Base-by-base conservation (phyloP, 2,888 invertebrate species). In the Diploptera punctata region DNA sequence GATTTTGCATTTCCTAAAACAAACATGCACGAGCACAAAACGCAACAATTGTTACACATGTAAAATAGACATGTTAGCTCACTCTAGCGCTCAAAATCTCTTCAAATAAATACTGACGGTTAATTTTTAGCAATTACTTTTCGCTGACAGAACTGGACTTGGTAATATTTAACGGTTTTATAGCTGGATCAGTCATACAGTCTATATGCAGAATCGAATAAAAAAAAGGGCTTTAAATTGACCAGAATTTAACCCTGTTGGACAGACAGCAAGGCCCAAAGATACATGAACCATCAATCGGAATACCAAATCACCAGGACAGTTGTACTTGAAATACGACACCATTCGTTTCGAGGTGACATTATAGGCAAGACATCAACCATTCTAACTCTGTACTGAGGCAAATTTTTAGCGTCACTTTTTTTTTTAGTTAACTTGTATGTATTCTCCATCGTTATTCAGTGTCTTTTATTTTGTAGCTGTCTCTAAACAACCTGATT, bases 111-210 rank as follows among this genome's bases (percentile, higher is more conserved):
- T 44, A 65, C 65, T 65, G 65, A 65, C 65, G 26, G 65, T 65
- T 65, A 65, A 65, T 65, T 65, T 65, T 65, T 65, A 24, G 65
- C 47, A 65, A 65, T 65, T 65, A 65, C 65, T 65, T 65, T 65
- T 21, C 44, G 47, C 26, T 65, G 65, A 47, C 65, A 65, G 47
- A 44, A 29, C 2, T 7, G 26, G 47, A 29, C 16, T 24, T 47
- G 65, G 65, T 47, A 65, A 65, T 65, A 65, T 65, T 65, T 65
- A 65, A 65, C 65, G 47, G 47, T 65, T 47, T 62, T 65, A 43
- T 43, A 24, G 31, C 47, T 31, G 29, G 60, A 60, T 65, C 65
- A 26, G 26, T 65, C 65, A 65, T 65, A 26, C n/a, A 65, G 44
- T 47, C 44, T 21, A 47, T 24, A n/a, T 16, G 29, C 3, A 47